Evolutionary conservation across 92 coral and sea anemone species (phyloP).

Genomic region (Zoanthus sansibaricus): DNA sequence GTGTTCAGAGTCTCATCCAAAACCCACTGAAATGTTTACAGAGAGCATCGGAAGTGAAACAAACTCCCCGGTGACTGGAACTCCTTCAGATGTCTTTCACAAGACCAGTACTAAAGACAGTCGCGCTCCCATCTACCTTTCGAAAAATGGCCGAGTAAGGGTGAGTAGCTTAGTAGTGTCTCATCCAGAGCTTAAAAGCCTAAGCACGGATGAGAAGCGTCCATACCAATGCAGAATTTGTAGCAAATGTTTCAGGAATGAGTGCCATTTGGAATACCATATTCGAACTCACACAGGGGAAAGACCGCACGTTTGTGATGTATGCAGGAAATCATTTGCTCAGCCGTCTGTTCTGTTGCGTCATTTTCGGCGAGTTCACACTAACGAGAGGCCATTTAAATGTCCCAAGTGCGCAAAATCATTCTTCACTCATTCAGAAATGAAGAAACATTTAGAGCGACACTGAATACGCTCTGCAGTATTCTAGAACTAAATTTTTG

Average conservation of each 20-base stretch:
- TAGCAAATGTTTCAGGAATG: constrained; percentile 37
- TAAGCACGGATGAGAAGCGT: constrained; percentile 20
- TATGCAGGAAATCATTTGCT: constrained; percentile 34
- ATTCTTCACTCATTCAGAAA: constrained; percentile 37
- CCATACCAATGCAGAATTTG: constrained; percentile 42
- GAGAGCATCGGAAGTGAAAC: not conserved
- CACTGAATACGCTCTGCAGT: constrained; percentile 6
- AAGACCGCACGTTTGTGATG: constrained; percentile 36
- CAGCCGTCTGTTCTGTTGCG: constrained; percentile 42
- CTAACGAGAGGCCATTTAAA: constrained; percentile 41
- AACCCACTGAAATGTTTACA: not conserved
- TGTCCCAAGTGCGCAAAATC: constrained; percentile 32
- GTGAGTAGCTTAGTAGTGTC: not conserved
- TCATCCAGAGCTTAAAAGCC: constrained; percentile 30
- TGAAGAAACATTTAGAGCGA: constrained; percentile 42
- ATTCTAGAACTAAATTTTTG: not conserved
- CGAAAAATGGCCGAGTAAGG: not conserved
- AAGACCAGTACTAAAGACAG: not conserved
- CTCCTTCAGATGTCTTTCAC: not conserved
- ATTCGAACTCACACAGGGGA: constrained; percentile 50
- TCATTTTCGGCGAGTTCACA: constrained; percentile 44
- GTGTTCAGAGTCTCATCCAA: constrained; percentile 12
- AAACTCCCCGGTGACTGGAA: not conserved
- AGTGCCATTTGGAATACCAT: constrained; percentile 44
- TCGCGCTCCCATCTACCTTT: not conserved